phyloP scores from a whole-genome alignment of 2,888 invertebrate species.

The Cantharis lateralis region DNA sequence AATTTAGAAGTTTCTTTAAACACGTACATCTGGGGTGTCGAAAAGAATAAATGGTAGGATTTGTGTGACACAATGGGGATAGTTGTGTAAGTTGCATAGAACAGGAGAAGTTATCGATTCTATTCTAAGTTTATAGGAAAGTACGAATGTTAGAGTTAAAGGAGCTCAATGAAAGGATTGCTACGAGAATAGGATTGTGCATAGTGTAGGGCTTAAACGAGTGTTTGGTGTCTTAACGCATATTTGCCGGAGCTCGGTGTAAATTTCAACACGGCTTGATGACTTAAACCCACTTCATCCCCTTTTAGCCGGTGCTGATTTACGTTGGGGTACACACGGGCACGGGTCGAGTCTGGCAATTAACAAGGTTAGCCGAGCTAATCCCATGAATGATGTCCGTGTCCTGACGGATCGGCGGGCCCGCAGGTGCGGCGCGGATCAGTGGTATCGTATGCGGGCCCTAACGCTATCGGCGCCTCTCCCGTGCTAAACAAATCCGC shows the following conservation, averaged over 20 bases:
- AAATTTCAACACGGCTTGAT: slow-evolving; percentile 53
- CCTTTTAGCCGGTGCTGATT: slow-evolving; percentile 57
- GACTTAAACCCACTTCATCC: slow-evolving; percentile 56
- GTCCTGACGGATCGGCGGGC: slow-evolving; percentile 51
- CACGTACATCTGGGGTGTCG: slow-evolving; percentile 1
- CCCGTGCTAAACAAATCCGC: slow-evolving; percentile 50
- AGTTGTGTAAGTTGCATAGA: slow-evolving; percentile 12
- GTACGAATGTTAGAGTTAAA: slow-evolving; percentile 20
- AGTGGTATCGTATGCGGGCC: slow-evolving; percentile 43
- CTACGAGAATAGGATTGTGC: slow-evolving; percentile 24
- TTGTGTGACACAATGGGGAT: slow-evolving; percentile 11
- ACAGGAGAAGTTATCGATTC: slow-evolving; percentile 20
- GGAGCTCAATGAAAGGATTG: slow-evolving; percentile 30
- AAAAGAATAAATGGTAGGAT: slow-evolving; percentile 14
- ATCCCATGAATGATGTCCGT: slow-evolving; percentile 60
- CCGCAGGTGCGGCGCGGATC: slow-evolving; percentile 44
- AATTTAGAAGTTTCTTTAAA: background rate
- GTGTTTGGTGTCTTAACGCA: slow-evolving; percentile 37
- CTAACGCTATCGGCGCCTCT: slow-evolving; percentile 40
- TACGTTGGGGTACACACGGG: slow-evolving; percentile 53
- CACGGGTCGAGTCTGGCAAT: slow-evolving; percentile 56
- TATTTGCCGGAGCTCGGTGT: slow-evolving; percentile 44
- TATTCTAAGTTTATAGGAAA: slow-evolving; percentile 19
- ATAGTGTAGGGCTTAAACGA: slow-evolving; percentile 24
- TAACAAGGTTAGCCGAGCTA: slow-evolving; percentile 60